A percentile compares a stretch with the other conserved stretches of the same genome.
These are phyloP conservation scores for Cydia strobilella DNA, from an alignment of 1,140 invertebrate species.

Conservation along the genomic window DNA sequence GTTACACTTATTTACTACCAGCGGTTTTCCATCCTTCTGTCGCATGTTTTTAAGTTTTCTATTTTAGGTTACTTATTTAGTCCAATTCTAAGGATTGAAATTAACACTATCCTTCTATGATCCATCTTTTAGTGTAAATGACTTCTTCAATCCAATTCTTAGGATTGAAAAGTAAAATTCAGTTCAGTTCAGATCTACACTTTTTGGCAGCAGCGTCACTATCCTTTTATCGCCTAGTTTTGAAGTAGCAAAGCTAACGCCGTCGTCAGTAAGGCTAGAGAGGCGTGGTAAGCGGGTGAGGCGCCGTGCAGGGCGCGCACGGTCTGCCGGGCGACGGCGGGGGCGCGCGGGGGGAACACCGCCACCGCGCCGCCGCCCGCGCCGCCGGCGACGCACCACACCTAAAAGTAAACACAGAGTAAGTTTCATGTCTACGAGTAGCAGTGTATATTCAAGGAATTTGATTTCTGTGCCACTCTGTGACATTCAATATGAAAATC, in stretches of 20 bases:
- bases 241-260: not conserved
- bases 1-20: too few species aligned
- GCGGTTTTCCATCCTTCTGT: too few species aligned
- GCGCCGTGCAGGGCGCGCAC: constrained; percentile 53
- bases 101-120: too few species aligned
- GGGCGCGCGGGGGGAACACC: constrained; percentile 58
- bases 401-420: constrained; percentile 20
- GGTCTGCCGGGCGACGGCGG: constrained; percentile 57
- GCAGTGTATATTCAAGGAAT: not conserved
- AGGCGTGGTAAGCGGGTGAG: not conserved
- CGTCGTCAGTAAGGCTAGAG: not conserved
- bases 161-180: too few species aligned
- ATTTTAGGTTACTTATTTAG: too few species aligned
- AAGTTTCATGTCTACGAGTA: not conserved
- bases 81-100: not conserved
- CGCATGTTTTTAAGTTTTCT: too few species aligned
- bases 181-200: too few species aligned
- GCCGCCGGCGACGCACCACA: constrained; percentile 61
- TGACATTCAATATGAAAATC: too few species aligned
- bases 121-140: too few species aligned
- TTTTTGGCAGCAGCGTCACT: too few species aligned
- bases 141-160: not conserved
- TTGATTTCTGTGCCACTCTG: not conserved
- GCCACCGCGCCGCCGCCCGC: constrained; percentile 55
- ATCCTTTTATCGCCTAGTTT: not conserved